Conservation (phyloP, 2,797 vertebrate genomes). For the Balearica regulorum region DNA sequence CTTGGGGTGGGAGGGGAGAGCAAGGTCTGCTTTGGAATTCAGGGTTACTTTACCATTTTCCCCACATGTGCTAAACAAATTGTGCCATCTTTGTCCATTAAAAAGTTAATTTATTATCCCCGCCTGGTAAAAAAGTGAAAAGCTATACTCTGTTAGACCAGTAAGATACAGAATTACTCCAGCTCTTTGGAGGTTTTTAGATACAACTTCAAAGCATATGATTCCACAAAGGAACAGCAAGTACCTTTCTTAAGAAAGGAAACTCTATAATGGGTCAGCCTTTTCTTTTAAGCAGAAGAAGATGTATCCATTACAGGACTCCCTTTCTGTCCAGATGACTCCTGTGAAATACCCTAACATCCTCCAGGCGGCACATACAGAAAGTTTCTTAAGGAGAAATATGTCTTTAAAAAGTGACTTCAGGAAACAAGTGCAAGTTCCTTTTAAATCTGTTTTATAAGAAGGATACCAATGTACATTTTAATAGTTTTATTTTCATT, state of each 20-base stretch:
- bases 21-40: background rate
- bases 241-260: slow-evolving; percentile 26
- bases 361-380: background rate
- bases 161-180: background rate
- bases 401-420: background rate
- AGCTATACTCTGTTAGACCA: background rate
- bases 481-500: slow-evolving; percentile 46
- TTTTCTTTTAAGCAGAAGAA: background rate
- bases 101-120: background rate
- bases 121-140: background rate
- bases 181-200: background rate
- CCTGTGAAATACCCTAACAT: background rate
- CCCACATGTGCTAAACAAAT: background rate
- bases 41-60: background rate
- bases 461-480: slow-evolving; percentile 58
- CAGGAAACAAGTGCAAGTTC: background rate
- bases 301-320: background rate
- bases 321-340: background rate
- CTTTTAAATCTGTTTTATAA: slow-evolving; percentile 38
- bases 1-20: background rate
- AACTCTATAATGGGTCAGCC: background rate
- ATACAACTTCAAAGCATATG: background rate
- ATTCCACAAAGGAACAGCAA: slow-evolving; percentile 38
- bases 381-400: background rate
- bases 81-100: background rate